A percentile compares a stretch with the other conserved stretches of the same genome.
phyloP scores from a whole-genome alignment of 2,113 vertebrate species.

The Poecilia latipinna region DNA sequence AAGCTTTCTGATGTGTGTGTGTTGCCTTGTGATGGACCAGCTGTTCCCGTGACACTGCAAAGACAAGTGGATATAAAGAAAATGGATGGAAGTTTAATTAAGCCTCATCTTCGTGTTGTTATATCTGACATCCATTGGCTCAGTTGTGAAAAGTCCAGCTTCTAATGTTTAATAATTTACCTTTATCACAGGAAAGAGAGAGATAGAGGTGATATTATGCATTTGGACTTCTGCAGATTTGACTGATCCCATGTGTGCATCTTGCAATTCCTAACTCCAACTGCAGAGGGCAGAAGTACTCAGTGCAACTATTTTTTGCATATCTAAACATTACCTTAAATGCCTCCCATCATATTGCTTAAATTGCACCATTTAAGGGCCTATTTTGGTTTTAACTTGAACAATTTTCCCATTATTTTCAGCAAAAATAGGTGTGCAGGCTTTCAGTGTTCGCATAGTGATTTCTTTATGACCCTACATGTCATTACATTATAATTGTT shows the following conservation, averaged over 20 bases:
- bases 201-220: constrained; percentile 16
- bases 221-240: constrained; percentile 74
- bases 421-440: constrained; percentile 67
- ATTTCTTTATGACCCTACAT: constrained; percentile 47
- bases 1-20: no score
- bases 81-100: no score
- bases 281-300: constrained; percentile 69
- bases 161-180: no score
- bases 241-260: constrained; percentile 22
- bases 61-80: no score
- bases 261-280: constrained; percentile 8
- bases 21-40: no score
- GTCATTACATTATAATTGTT: constrained; percentile 51
- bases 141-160: no score
- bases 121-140: no score
- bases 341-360: background rate
- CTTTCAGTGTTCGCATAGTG: constrained; percentile 65
- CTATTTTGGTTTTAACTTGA: constrained; percentile 12
- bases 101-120: no score
- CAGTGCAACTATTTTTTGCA: constrained; percentile 14
- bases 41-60: no score
- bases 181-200: constrained; percentile 59
- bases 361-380: constrained; percentile 2
- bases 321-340: background rate
- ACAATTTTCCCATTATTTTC: constrained; percentile 23